A percentile compares a stretch with the other conserved stretches of the same genome.
Conservation (phyloP, 2,113 vertebrate species). For the Etheostoma spectabile region DNA sequence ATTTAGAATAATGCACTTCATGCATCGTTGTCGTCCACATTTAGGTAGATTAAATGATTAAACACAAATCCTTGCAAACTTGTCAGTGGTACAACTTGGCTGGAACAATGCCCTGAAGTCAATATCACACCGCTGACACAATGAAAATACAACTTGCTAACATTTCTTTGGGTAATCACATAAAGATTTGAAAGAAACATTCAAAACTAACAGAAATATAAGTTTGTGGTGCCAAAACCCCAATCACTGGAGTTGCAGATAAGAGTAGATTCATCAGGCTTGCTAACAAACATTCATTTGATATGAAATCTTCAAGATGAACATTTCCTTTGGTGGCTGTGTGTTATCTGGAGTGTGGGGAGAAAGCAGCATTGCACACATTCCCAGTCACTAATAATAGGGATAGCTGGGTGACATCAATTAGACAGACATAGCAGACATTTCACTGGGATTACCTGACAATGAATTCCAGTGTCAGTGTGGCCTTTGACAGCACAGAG, state of each 20-base stretch:
- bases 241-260: slow-evolving; percentile 30
- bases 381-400: slow-evolving; percentile 57
- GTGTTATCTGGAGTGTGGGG: slow-evolving; percentile 38
- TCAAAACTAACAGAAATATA: slow-evolving; percentile 38
- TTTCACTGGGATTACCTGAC: slow-evolving; percentile 68
- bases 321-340: slow-evolving; percentile 39
- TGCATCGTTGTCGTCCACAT: slow-evolving; percentile 16
- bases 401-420: slow-evolving; percentile 58
- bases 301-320: slow-evolving; percentile 52
- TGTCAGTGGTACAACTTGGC: slow-evolving; percentile 33
- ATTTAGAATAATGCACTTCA: slow-evolving; percentile 59
- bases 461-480: slow-evolving; percentile 55
- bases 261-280: slow-evolving; percentile 56
- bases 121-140: slow-evolving; percentile 1
- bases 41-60: slow-evolving; percentile 25
- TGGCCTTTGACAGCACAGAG: slow-evolving; percentile 55
- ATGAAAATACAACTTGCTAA: slow-evolving; percentile 19
- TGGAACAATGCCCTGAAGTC: slow-evolving; percentile 50
- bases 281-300: slow-evolving; percentile 50
- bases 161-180: slow-evolving; percentile 18
- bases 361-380: slow-evolving; percentile 48
- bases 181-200: slow-evolving; percentile 28
- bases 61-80: slow-evolving; percentile 47
- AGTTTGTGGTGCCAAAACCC: slow-evolving; percentile 21
- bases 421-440: slow-evolving; percentile 63